phyloP scores from a whole-genome alignment of 2,888 invertebrate species.

The Emesis furor region DNA sequence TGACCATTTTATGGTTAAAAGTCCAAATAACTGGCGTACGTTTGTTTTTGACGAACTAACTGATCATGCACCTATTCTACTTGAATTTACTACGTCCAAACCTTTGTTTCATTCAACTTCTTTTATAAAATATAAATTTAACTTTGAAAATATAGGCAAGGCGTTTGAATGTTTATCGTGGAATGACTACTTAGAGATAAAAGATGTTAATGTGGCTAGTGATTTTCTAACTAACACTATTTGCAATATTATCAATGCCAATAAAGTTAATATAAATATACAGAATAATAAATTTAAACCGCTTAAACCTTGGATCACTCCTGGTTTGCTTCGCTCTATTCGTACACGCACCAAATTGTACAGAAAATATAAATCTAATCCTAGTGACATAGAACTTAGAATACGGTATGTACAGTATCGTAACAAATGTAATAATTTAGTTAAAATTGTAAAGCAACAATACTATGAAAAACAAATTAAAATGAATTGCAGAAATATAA shows the following conservation, averaged over 20 bases:
- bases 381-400: conserved; percentile 11
- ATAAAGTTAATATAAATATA: conserved; percentile 15
- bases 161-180: background rate
- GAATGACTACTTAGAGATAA: background rate
- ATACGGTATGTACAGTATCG: conserved; percentile 26
- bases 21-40: conserved; percentile 3
- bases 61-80: conserved; percentile 40
- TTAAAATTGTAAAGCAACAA: conserved; percentile 31
- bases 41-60: conserved; percentile 49
- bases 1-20: conserved; percentile 53
- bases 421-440: conserved; percentile 32
- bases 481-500: conserved; percentile 1
- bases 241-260: background rate
- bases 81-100: background rate
- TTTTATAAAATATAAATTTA: conserved; percentile 3
- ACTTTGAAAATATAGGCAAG: background rate
- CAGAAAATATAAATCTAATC: conserved; percentile 12
- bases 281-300: background rate
- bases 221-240: background rate
- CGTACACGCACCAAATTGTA: conserved; percentile 29
- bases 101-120: background rate
- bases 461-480: conserved; percentile 16
- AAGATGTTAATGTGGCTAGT: background rate
- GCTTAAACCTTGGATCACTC: conserved; percentile 17
- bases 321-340: conserved; percentile 24